Conservation (phyloP, 1,140 invertebrate species). For the Tetramorium parvispinum region DNA sequence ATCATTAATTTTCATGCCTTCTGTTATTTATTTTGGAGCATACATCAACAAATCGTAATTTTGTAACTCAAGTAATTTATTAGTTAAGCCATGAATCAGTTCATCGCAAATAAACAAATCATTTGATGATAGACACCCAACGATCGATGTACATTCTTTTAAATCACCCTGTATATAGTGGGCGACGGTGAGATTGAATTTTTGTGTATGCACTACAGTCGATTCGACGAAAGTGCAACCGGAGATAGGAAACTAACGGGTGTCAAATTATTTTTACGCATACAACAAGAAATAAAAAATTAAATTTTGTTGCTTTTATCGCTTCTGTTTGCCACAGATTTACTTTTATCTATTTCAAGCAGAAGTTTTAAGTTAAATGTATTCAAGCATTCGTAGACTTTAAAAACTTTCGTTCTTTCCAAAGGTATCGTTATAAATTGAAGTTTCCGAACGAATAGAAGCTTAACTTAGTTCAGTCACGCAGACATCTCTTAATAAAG, state of each 20-base stretch:
- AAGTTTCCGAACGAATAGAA: too few species aligned
- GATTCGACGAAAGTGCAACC: constrained; percentile 84
- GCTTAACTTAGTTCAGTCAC: too few species aligned
- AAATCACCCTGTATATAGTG: constrained; percentile 31
- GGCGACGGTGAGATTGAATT: constrained; percentile 83
- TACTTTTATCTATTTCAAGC: neutral
- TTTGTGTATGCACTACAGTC: constrained; percentile 84
- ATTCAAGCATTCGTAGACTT: neutral
- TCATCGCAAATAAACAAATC: neutral
- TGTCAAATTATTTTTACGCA: constrained; percentile 30
- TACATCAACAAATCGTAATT: neutral
- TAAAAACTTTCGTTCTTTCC: neutral
- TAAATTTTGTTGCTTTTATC: neutral
- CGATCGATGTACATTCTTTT: constrained; percentile 1
- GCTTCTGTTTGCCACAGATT: neutral
- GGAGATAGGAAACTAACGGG: constrained; percentile 48
- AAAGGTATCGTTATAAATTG: too few species aligned
- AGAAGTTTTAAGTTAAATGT: neutral
- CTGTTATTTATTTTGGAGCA: neutral
- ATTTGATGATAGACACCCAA: neutral
- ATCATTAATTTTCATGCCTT: neutral
- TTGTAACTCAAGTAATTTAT: neutral
- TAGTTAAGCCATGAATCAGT: neutral
- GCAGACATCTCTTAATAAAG: too few species aligned
- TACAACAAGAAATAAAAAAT: neutral